Base-by-base conservation (phyloP, 2,113 vertebrate species). In the Phaethon lepturus region DNA sequence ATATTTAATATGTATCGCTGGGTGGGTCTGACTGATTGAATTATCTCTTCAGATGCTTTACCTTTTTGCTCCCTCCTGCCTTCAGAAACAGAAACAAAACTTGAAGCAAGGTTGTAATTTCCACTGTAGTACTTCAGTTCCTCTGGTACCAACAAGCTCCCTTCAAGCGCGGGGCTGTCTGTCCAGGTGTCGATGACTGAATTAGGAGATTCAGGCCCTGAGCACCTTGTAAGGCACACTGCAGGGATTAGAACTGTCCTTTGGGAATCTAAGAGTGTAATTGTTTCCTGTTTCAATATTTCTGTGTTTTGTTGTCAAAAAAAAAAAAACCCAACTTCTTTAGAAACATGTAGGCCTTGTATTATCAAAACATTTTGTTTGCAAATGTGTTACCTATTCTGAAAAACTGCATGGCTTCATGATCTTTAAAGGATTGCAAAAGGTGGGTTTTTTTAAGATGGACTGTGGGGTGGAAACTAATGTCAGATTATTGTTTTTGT, bases 131-230 rank as follows among this genome's bases (percentile, higher is more conserved):
- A 47, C 17, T 64, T 23, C 9, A 42, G 22, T 28, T 94, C 29
- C 69, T 55, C 38, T 42, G 19, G 18, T 19, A 76, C 24, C 11
- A 59, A 60, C 25, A 79, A 49, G 28, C 31, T 47, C 23, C 56
- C 77, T 55, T 20, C 50, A 74, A 35, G 52, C 0, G 1, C 18
- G 17, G 31, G 35, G 31, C 56, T 29, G 29, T 53, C 17, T 4
- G 1, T 63, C 11, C 18, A 29, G 38, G 8, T 2, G 6, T 3
- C 14, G 22, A 2, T 49, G 35, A 42, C 11, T 0, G 0, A 76
- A 80, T 47, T 4, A 64, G 7, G 31, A 63, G 29, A 66, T 49
- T 58, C 26, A 62, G 14, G 6, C 44, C 55, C 56, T 35, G 26
- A 83, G 28, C 2, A 1, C 28, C 45, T 42, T 69, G 24, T 35